Percentiles rank a stretch among this genome's conserved stretches.
Evolutionary conservation across 2,113 vertebrate species (phyloP).

Genomic region (Oryzias javanicus): DNA sequence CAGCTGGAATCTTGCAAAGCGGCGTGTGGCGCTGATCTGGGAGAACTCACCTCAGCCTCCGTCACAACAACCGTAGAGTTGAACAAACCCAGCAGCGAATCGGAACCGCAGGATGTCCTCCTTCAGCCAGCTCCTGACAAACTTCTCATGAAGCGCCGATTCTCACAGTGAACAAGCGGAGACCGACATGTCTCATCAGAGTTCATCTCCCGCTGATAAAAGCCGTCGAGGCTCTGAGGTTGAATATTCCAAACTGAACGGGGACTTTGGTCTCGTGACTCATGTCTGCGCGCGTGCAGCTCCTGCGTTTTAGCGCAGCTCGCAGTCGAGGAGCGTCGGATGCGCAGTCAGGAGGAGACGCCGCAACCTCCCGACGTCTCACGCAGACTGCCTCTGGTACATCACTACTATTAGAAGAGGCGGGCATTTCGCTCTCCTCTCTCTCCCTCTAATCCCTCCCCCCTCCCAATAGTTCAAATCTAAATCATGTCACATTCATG

Average conservation of each 20-base stretch:
- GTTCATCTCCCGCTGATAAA: slow-evolving; percentile 49
- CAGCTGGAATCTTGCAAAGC: background rate
- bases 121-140: slow-evolving; percentile 44
- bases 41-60: slow-evolving; percentile 35
- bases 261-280: slow-evolving; percentile 10
- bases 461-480: slow-evolving; percentile 6
- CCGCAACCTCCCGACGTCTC: background rate
- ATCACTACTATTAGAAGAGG: background rate
- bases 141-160: slow-evolving; percentile 41
- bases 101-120: slow-evolving; percentile 12
- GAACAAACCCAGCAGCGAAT: slow-evolving; percentile 8
- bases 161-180: slow-evolving; percentile 19
- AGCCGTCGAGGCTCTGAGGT: slow-evolving; percentile 4
- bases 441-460: background rate
- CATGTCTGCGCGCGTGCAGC: slow-evolving; percentile 1
- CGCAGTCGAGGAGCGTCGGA: slow-evolving; percentile 1
- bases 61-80: slow-evolving; percentile 15
- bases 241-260: background rate
- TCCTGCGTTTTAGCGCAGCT: background rate
- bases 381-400: background rate
- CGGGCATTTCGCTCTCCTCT: background rate
- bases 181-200: slow-evolving; percentile 14
- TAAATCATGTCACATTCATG: slow-evolving; percentile 14
- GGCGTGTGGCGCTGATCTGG: background rate
- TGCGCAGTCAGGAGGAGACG: slow-evolving; percentile 7